phyloP scores from a whole-genome alignment of 2,113 vertebrate species.

The Morone saxatilis region DNA sequence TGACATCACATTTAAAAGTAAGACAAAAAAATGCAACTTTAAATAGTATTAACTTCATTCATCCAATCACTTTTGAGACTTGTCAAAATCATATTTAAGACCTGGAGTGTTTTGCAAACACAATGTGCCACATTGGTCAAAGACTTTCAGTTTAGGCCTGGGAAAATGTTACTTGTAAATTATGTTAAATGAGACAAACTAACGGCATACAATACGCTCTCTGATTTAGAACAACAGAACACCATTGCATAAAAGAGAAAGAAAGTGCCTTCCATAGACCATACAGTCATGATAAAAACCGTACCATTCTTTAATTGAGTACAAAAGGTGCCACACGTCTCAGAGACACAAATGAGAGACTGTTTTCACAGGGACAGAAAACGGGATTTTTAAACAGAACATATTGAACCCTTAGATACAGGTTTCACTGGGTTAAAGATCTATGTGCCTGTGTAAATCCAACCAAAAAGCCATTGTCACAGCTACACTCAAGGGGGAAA shows the following conservation, averaged over 20 bases:
- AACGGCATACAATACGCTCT: no score
- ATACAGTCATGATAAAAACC: constrained; percentile 17
- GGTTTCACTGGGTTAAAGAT: not conserved
- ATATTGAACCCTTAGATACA: not conserved
- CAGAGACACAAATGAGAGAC: constrained; percentile 33
- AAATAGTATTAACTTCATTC: no score
- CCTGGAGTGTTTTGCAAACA: no score
- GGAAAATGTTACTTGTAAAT: no score
- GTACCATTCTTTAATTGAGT: constrained; percentile 69
- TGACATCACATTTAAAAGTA: no score
- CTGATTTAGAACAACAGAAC: not conserved
- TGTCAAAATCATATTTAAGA: no score
- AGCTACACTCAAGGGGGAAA: constrained; percentile 25
- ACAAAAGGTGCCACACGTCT: constrained; percentile 57
- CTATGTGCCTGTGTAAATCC: constrained; percentile 27
- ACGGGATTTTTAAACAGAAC: not conserved
- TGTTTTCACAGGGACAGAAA: constrained; percentile 39
- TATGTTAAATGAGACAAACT: no score
- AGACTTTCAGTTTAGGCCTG: no score
- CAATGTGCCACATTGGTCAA: no score
- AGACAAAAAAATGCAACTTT: no score
- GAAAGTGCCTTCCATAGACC: not conserved
- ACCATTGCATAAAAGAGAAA: not conserved
- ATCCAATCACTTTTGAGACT: no score
- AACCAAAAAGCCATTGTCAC: constrained; percentile 27